These are phyloP conservation scores for Siderastrea siderea DNA, from an alignment of 92 coral and sea anemone species.

Conservation along the genomic window DNA sequence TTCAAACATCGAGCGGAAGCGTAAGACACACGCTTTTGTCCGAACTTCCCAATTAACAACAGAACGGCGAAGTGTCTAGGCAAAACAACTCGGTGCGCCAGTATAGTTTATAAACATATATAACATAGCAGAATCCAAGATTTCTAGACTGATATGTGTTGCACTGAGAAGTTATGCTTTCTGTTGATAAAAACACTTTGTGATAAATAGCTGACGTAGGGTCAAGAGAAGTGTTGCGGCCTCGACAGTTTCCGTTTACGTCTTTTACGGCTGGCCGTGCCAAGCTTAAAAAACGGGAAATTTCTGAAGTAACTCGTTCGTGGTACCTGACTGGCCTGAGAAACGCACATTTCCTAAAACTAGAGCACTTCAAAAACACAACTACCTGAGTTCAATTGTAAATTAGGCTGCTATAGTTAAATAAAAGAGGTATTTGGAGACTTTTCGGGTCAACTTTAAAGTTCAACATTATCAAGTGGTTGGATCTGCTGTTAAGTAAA, in stretches of 20 bases:
- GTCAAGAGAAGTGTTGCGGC: slow-evolving; percentile 23
- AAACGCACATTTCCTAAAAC: not conserved
- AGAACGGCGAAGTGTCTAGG: not conserved
- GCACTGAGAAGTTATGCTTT: not conserved
- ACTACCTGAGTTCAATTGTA: not conserved
- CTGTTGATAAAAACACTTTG: slow-evolving; percentile 23
- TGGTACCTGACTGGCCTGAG: not conserved
- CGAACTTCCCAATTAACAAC: not conserved
- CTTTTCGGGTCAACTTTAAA: not conserved
- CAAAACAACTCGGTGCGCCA: slow-evolving; percentile 15
- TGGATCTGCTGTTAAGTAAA: not conserved
- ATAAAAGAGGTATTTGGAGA: not conserved
- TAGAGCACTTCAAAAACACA: not conserved
- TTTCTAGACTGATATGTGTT: slow-evolving; percentile 16
- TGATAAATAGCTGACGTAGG: slow-evolving; percentile 27
- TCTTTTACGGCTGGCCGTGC: not conserved
- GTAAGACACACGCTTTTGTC: not conserved
- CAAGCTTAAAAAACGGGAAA: not conserved
- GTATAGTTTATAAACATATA: slow-evolving; percentile 3
- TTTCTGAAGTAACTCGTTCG: not conserved
- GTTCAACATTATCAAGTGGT: not conserved
- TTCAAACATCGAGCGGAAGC: slow-evolving; percentile 13
- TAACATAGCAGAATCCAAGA: slow-evolving; percentile 33
- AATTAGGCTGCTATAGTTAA: too few species aligned
- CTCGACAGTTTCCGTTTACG: not conserved